Evolutionary conservation across 1,140 invertebrate species (phyloP).

Genomic region (Ephestia elutella): DNA sequence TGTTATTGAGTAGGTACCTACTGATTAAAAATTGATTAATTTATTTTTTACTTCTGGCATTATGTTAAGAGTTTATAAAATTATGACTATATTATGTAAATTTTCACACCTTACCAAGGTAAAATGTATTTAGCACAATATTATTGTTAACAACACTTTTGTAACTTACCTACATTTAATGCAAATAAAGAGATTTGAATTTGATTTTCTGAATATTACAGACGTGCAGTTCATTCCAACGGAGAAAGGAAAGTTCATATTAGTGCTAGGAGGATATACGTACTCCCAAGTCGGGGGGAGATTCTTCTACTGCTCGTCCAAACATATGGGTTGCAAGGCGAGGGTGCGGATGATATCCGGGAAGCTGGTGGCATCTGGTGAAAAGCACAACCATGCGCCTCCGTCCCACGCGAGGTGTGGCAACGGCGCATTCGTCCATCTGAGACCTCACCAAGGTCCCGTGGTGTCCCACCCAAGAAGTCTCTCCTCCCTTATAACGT

Average conservation of each 20-base stretch:
- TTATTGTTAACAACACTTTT: too few relatives aligned
- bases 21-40: too few relatives aligned
- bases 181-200: too few relatives aligned
- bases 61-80: too few relatives aligned
- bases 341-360: slow-evolving; percentile 51
- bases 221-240: slow-evolving; percentile 68
- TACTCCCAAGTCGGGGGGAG: slow-evolving; percentile 65
- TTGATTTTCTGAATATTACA: slow-evolving; percentile 27
- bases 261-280: slow-evolving; percentile 59
- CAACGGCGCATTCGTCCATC: slow-evolving; percentile 61
- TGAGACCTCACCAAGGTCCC: slow-evolving; percentile 40
- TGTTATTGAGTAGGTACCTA: too few relatives aligned
- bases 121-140: too few relatives aligned
- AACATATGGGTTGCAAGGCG: slow-evolving; percentile 62
- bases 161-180: too few relatives aligned
- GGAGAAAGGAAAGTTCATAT: slow-evolving; percentile 64
- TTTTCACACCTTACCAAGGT: too few relatives aligned
- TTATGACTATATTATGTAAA: too few relatives aligned
- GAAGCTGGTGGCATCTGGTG: slow-evolving; percentile 51
- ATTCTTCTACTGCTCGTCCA: slow-evolving; percentile 67
- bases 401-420: slow-evolving; percentile 61
- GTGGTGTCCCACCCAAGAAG: slow-evolving; percentile 28
- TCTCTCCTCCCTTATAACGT: slow-evolving; percentile 40
- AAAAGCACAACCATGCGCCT: slow-evolving; percentile 57
- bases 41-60: too few relatives aligned